Percentiles rank a stretch among this genome's conserved stretches.
Conservation (phyloP, 2,888 invertebrate genomes). For the Luperina testacea region DNA sequence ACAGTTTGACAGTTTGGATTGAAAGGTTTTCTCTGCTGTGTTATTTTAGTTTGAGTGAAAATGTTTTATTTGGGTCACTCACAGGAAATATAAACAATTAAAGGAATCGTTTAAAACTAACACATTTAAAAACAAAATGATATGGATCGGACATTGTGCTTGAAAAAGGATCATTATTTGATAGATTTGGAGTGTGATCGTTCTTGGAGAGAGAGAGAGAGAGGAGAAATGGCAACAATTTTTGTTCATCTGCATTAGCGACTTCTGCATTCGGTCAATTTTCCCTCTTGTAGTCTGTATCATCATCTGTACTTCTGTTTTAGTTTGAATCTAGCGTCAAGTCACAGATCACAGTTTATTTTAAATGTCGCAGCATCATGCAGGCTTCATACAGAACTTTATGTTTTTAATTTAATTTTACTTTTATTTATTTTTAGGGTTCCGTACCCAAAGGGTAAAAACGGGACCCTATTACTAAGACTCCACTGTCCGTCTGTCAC, state of each 20-base stretch:
- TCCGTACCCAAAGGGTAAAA: no score
- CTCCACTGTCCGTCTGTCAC: no score
- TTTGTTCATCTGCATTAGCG: background rate
- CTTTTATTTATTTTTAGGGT: no score
- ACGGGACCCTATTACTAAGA: no score
- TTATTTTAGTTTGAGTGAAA: background rate
- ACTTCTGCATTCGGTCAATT: background rate
- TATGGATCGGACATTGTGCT: background rate
- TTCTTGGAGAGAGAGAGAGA: background rate
- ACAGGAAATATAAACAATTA: background rate
- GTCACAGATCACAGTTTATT: no score
- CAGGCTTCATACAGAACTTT: no score
- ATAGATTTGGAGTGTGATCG: no score
- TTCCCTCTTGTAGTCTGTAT: background rate
- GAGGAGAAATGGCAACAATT: background rate
- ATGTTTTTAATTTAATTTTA: no score
- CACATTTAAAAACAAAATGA: background rate
- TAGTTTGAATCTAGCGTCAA: background rate
- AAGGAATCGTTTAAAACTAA: no score
- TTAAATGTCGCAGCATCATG: no score
- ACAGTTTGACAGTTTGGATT: background rate
- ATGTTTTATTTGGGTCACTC: background rate
- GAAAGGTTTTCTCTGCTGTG: background rate
- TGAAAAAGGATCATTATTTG: background rate
- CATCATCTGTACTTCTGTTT: background rate